A percentile compares a stretch with the other conserved stretches of the same genome.
These are phyloP conservation scores for Anisognathus igniventris DNA, from an alignment of 2,797 vertebrate genomes.

Conservation along the genomic window DNA sequence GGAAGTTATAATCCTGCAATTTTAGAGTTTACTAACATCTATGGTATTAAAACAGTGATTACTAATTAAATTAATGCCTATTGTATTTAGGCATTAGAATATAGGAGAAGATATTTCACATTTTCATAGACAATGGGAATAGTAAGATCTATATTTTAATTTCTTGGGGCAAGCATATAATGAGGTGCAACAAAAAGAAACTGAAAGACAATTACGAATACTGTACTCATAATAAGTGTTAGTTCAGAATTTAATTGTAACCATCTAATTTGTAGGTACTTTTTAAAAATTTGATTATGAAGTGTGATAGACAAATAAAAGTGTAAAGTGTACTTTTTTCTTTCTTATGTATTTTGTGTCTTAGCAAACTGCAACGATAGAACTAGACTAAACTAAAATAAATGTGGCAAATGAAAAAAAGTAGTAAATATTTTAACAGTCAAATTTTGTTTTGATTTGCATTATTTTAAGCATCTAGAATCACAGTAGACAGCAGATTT, in stretches of 20 bases:
- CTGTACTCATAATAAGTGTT: neutral
- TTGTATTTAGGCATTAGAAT: neutral
- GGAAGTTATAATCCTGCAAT: neutral
- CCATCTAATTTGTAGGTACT: conserved; percentile 12
- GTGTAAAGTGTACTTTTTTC: neutral
- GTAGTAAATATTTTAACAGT: neutral
- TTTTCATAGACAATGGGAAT: neutral
- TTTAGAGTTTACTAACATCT: neutral
- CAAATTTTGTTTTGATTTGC: neutral
- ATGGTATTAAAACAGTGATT: neutral
- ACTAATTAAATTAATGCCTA: neutral
- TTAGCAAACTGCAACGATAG: neutral
- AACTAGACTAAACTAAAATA: neutral
- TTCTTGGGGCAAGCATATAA: neutral
- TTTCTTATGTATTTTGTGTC: neutral
- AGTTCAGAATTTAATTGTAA: conserved; percentile 45
- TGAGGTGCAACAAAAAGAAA: conserved; percentile 34
- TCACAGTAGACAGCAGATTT: neutral
- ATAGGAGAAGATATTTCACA: neutral
- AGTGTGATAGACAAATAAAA: conserved; percentile 13
- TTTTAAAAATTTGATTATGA: conserved; percentile 2
- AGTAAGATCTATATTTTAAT: neutral
- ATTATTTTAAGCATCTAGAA: neutral
- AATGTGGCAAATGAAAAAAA: neutral
- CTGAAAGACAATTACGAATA: conserved; percentile 37